These are phyloP conservation scores for Rhinoptilus africanus DNA, from an alignment of 2,113 vertebrate species.

Conservation along the genomic window DNA sequence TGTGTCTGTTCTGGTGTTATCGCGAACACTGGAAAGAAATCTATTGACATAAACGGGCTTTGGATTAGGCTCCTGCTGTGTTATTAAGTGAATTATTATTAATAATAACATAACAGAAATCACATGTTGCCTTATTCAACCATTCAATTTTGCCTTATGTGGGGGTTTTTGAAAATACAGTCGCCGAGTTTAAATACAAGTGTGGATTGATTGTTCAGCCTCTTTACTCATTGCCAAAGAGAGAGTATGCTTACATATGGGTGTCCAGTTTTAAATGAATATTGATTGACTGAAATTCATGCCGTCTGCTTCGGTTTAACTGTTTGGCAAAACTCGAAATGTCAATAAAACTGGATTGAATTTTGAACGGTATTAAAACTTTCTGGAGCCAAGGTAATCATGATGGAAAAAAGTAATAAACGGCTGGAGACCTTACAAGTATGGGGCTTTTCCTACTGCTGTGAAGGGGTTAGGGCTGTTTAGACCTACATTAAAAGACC, in stretches of 20 bases:
- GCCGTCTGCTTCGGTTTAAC: constrained; percentile 64
- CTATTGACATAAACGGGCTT: constrained; percentile 33
- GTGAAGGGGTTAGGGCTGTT: neutral
- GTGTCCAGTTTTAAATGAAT: constrained; percentile 69
- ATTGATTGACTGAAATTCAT: constrained; percentile 68
- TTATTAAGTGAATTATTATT: constrained; percentile 70
- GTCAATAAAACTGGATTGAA: constrained; percentile 68
- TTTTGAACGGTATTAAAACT: constrained; percentile 73
- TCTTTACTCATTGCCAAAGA: constrained; percentile 40
- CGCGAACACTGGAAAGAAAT: neutral
- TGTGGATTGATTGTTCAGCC: constrained; percentile 42
- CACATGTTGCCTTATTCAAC: constrained; percentile 54
- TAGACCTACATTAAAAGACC: neutral
- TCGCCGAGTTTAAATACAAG: constrained; percentile 30
- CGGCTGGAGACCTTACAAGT: constrained; percentile 30
- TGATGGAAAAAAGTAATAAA: constrained; percentile 68
- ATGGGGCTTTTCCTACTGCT: neutral
- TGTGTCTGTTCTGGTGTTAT: neutral
- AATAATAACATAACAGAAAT: constrained; percentile 63
- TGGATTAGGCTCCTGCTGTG: constrained; percentile 44
- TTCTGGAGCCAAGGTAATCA: constrained; percentile 69
- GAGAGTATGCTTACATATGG: constrained; percentile 32
- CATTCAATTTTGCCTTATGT: constrained; percentile 52
- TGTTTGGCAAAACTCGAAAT: constrained; percentile 64
- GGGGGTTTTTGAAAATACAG: constrained; percentile 29